phyloP scores from a whole-genome alignment of 2,888 invertebrate genomes.

The Cordilura impudica region DNA sequence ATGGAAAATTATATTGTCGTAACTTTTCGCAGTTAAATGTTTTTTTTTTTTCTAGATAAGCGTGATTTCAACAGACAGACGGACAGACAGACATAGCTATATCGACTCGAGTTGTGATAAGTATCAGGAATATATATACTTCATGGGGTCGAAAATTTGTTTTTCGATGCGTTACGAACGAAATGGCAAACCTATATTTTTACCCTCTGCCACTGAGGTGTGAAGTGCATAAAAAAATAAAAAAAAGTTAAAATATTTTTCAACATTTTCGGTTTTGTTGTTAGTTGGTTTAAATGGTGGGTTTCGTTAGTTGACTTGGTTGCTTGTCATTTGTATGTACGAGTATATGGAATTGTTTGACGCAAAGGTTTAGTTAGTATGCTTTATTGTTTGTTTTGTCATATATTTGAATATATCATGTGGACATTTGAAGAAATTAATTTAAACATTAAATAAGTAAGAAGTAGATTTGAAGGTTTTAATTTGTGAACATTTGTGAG shows the following conservation, averaged over 20 bases:
- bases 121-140: too few species aligned
- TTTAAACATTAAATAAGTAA: not conserved
- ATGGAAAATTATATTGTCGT: too few species aligned
- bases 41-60: too few species aligned
- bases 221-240: too few species aligned
- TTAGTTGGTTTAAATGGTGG: not conserved
- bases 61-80: too few species aligned
- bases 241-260: constrained; percentile 11
- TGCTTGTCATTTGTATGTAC: not conserved
- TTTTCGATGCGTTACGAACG: too few species aligned
- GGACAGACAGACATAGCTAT: too few species aligned
- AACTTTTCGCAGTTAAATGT: too few species aligned
- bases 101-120: too few species aligned
- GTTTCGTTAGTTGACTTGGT: constrained; percentile 13
- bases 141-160: too few species aligned
- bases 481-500: constrained; percentile 1
- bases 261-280: constrained; percentile 4
- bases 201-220: too few species aligned
- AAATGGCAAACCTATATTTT: too few species aligned
- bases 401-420: constrained; percentile 29
- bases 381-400: not conserved
- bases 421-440: constrained; percentile 41
- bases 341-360: not conserved
- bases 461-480: constrained; percentile 3
- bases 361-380: not conserved